Evolutionary conservation across 2,113 vertebrate genomes (phyloP), one percentile per base, ranked within the genome.

Genomic region (Corynorhinus townsendii): DNA sequence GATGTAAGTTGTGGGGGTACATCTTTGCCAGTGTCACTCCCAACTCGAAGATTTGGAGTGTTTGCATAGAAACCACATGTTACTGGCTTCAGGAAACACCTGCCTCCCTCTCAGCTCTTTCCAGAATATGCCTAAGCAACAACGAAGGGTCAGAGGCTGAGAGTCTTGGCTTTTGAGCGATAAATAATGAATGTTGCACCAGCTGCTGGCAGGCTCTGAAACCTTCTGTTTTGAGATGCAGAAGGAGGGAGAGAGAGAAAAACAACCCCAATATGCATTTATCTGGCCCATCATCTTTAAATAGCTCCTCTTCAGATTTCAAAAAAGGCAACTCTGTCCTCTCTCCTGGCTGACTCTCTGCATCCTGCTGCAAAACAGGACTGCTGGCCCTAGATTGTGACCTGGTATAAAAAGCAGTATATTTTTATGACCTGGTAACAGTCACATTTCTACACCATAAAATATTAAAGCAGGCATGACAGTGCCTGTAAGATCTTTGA

Each of bases 161-260:
- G 96, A 97, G 93, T 97, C 97, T 97, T 95, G 97, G 96, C 92
- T 96, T 97, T 96, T 89, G 40, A 87, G 77, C 80, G 94, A 86
- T 98, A 98, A 98, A 98, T 98, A 98, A 98, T 98, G 96, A 92
- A 98, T 98, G 98, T 77, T 96, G 95, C 86, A 95, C 96, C 98
- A 98, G 98, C 97, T 98, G 98, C 97, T 35, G 89, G 87, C 35
- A 62, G 83, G 94, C 92, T 96, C 97, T 93, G 96, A 96, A 97
- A 97, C 91, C 96, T 96, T 98, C 97, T 96, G 47, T 97, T 97
- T 97, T 96, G 97, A 96, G 98, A 96, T 94, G 94, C 80, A 97
- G 91, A 93, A 82, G 87, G 89, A 94, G 6, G 86, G 71, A 33
- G 8, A 47, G 2, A 83, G 26, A 9, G 26, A 33, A 28, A 28